phyloP scores from a whole-genome alignment of 2,797 vertebrate genomes.

The Diplodus puntazzo region DNA sequence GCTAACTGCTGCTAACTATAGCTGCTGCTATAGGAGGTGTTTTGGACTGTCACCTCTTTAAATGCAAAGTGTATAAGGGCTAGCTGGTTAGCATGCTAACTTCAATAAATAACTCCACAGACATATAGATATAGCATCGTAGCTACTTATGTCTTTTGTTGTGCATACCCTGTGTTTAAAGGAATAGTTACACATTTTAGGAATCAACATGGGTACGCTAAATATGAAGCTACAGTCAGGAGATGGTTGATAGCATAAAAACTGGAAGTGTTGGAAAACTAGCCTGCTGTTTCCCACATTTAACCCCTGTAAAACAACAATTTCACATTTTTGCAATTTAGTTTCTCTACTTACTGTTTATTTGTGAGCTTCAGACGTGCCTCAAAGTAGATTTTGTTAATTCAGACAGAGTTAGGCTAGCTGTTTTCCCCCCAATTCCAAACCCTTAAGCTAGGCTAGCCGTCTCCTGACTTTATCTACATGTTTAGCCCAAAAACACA shows the following conservation, averaged over 20 bases:
- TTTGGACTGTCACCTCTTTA: too few species aligned
- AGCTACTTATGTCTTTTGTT: too few species aligned
- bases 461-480: neutral
- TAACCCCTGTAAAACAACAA: neutral
- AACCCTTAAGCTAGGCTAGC: neutral
- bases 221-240: neutral
- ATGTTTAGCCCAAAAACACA: neutral
- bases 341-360: neutral
- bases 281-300: neutral
- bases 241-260: neutral
- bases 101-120: too few species aligned
- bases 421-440: neutral
- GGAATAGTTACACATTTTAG: neutral
- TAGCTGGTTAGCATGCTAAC: too few species aligned
- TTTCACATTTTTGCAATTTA: neutral
- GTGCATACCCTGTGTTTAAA: too few species aligned
- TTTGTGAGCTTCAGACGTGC: neutral
- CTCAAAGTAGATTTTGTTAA: neutral
- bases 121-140: too few species aligned
- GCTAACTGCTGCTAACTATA: too few species aligned
- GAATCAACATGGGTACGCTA: neutral
- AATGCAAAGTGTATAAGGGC: too few species aligned
- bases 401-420: neutral
- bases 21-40: too few species aligned
- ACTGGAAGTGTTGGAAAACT: neutral